These are phyloP conservation scores for Scopus umbretta DNA, from an alignment of 2,113 vertebrate species.

Conservation along the genomic window DNA sequence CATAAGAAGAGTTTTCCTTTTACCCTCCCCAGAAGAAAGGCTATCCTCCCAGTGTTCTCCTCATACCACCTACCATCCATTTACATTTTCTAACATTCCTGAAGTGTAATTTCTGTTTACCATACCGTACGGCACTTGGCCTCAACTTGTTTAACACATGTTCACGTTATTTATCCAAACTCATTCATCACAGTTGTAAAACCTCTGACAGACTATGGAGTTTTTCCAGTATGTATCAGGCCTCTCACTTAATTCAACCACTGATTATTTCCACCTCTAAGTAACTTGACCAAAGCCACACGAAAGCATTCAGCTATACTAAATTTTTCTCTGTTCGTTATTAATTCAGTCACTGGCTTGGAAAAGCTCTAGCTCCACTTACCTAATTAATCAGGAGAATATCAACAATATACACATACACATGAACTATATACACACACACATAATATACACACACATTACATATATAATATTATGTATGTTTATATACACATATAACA, in stretches of 20 bases:
- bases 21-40: neutral
- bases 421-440: neutral
- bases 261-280: conserved; percentile 45
- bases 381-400: neutral
- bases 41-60: neutral
- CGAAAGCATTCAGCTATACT: neutral
- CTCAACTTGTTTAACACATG: conserved; percentile 46
- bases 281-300: conserved; percentile 38
- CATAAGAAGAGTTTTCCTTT: neutral
- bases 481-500: neutral
- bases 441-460: neutral
- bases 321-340: neutral
- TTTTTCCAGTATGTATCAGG: conserved; percentile 25
- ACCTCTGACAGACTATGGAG: conserved; percentile 4
- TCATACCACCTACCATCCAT: neutral
- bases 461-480: neutral
- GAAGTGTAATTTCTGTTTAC: conserved; percentile 46
- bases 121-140: neutral
- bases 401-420: neutral
- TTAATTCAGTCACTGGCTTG: neutral
- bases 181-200: conserved; percentile 49
- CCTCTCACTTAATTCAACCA: neutral
- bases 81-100: conserved; percentile 38
- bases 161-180: conserved; percentile 27
- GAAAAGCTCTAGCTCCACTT: neutral